Evolutionary conservation across 1,140 invertebrate genomes (phyloP).

Genomic region (Drosophila pachea): DNA sequence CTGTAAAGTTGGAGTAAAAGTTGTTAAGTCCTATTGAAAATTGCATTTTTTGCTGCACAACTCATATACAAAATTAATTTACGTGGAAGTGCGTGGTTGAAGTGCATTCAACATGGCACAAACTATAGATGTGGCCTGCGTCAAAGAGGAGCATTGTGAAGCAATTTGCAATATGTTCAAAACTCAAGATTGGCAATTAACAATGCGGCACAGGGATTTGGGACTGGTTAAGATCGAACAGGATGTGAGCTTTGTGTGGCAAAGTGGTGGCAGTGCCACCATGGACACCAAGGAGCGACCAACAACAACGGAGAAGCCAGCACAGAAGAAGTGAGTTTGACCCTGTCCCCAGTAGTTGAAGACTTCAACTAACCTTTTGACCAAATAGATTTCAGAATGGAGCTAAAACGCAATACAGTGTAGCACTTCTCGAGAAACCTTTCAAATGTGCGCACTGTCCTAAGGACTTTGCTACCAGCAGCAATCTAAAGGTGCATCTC

Average conservation of each 20-base stretch:
- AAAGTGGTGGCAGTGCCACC: neutral
- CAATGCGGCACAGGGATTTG: conserved; percentile 32
- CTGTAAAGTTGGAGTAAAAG: conserved; percentile 12
- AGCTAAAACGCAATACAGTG: conserved; percentile 8
- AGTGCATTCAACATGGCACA: conserved; percentile 21
- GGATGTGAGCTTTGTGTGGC: conserved; percentile 40
- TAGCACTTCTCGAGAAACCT: conserved; percentile 12
- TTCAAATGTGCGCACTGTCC: conserved; percentile 35
- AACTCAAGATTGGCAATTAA: conserved; percentile 33
- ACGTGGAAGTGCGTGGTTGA: too few species aligned
- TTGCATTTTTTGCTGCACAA: neutral
- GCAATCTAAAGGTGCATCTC: conserved; percentile 35
- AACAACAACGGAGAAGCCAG: conserved; percentile 7
- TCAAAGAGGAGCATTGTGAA: conserved; percentile 41
- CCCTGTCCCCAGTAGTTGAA: neutral
- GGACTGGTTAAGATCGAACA: conserved; percentile 37
- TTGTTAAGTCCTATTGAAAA: neutral
- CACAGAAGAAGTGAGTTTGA: conserved; percentile 22
- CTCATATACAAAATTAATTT: neutral
- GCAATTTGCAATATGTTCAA: conserved; percentile 41
- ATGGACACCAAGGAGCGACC: conserved; percentile 12
- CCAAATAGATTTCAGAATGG: conserved; percentile 4
- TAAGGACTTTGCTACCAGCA: conserved; percentile 38
- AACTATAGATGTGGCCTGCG: conserved; percentile 33
- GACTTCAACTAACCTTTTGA: neutral